Base-by-base conservation (phyloP, 2,888 invertebrate species). In the Mactromeris polynyma region DNA sequence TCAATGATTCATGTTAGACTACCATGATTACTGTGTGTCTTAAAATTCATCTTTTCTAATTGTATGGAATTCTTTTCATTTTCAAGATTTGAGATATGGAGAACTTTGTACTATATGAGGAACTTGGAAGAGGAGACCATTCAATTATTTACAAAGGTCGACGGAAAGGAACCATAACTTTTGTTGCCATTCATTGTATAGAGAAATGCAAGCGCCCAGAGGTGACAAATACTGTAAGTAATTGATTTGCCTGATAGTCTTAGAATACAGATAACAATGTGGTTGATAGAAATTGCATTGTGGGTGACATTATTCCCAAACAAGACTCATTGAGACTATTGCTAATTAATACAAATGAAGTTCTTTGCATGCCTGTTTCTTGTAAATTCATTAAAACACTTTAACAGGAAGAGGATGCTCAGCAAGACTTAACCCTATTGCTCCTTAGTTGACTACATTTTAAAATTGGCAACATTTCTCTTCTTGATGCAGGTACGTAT, bases 71-170 rank as follows among this genome's bases (percentile, higher is more conserved):
- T 31, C 17, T 33, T 69, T 69, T 6, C 19, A 14, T 73, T 73
- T 73, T 73, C 31, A 36, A 73, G 73, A 73, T 36, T 36, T 36
- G 19, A 82, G n/a, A 33, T 11, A 97, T 97, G 97, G 97, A 97
- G 90, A 97, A 97, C 90, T 97, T 97, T 96, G 96, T 97, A 19
- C 85, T 97, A 81, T 97, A 97, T 94, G 97, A 97, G 90, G 96
- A 97, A 87, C 94, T 97, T 17, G 96, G 96, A 4, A 95, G 96
- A 83, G 95, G 96, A 79, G 96, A 96, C 40, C 94, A 96, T 89
- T 95, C 95, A 26, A 95, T 96, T 81, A 95, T 97, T n/a, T 97
- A 97, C 90, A 97, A 97, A 93, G 97, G 97, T 6, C 92, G 97
- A 78, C 92, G 96, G 26, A 97, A 97, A 93, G 96, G 96, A 40